These are phyloP conservation scores for Gasterosteus nipponicus DNA, from an alignment of 2,113 vertebrate genomes.

Conservation along the genomic window DNA sequence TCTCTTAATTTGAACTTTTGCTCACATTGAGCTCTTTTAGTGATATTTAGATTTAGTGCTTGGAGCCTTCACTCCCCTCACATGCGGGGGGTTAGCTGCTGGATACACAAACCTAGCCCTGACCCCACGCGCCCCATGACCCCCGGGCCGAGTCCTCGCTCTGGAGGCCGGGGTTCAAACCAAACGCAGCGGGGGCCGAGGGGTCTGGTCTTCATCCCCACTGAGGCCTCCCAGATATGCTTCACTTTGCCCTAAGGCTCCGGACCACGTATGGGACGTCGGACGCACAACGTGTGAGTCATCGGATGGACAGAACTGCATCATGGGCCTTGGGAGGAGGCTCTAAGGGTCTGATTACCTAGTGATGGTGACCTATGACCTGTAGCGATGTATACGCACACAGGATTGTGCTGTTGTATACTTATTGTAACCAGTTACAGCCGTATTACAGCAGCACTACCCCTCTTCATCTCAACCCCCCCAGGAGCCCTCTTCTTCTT, in stretches of 20 bases:
- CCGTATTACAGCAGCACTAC: too few relatives aligned
- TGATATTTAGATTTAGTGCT: not conserved
- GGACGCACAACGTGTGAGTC: too few relatives aligned
- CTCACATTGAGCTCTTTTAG: not conserved
- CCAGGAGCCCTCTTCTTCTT: too few relatives aligned
- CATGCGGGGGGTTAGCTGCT: conserved; percentile 20
- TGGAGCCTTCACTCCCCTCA: not conserved
- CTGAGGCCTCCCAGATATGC: conserved; percentile 21
- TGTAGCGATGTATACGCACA: too few relatives aligned
- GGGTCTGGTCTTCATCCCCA: conserved; percentile 52
- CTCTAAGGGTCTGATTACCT: too few relatives aligned
- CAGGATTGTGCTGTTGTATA: too few relatives aligned
- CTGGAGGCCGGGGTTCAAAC: conserved; percentile 24
- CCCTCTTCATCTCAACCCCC: too few relatives aligned
- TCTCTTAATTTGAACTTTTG: not conserved
- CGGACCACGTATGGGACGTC: too few relatives aligned
- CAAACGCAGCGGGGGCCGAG: conserved; percentile 23
- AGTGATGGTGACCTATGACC: too few relatives aligned
- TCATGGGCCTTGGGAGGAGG: not conserved
- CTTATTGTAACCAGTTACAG: too few relatives aligned
- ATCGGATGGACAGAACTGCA: not conserved
- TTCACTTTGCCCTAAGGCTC: not conserved
- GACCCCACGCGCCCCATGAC: not conserved
- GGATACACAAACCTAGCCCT: conserved; percentile 38
- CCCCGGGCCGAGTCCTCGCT: not conserved